Evolutionary conservation across 92 coral and sea anemone genomes (phyloP), one percentile per base, ranked within the genome.

Genomic region (Parazoanthus atlanticus): DNA sequence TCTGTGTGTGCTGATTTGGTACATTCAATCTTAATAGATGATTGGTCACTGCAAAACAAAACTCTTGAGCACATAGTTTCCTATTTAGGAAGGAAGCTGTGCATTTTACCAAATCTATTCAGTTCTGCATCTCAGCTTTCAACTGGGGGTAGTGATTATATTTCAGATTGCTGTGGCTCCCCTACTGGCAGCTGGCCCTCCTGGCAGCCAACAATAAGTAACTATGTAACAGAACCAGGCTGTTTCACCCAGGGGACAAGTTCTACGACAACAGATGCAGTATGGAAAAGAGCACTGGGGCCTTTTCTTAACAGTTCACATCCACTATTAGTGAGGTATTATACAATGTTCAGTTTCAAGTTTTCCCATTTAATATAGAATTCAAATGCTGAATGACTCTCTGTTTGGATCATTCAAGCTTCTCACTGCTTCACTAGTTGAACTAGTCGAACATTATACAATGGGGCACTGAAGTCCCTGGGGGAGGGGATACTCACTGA

Each of bases 181-280:
- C 0, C 93, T 95, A 61, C 83, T 95, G 38, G 95, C 91, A 5
- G 98, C 94, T 6, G 95, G 90, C 91, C 98, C 26, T 92, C 95
- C 36, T 93, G 95, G 98, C 80, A 4, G 38, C 79, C 69, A 93
- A 93, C 85, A 87, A 87, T 38, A 91, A n/a, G n/a, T 89, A 67
- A 91, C 72, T n/a, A 36, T 95, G 98, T 76, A 78, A 69, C 4
- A 67, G 89, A 38, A 90, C 91, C 19, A 97, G 98, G 11, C 87
- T 91, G 56, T 85, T 94, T 84, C 80, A 56, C 25, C 93, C 93
- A 8, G 91, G 91, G 9, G 94, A 91, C 54, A 9, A 49, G 17
- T 56, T 56, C 23, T 56, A 56, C 23, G 3, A 56, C 64, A 56
- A 56, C 23, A 56, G 64, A 56, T 56, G 64, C 64, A 12, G 19